Base-by-base conservation (phyloP, 2,888 invertebrate genomes). In the Serrognathus titanus region DNA sequence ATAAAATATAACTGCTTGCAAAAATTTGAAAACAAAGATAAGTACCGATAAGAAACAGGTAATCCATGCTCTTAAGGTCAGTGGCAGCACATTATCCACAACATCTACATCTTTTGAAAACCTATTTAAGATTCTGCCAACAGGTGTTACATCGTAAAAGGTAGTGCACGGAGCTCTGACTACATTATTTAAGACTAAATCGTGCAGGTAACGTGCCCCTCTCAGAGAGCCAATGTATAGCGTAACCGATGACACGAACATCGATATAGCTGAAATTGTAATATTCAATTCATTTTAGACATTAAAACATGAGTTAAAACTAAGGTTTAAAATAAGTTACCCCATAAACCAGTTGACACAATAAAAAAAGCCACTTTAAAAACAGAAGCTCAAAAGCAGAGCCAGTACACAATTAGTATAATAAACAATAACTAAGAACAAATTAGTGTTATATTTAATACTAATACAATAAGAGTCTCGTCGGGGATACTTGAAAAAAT, bases 81-180 rank as follows among this genome's bases (percentile, higher is more conserved):
- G 84, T 50, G 88, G 88, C 74, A 88, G 81, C 71, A 83, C 81
- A 75, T 85, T 86, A 81, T 89, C 88, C 77, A 88, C 78, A 70
- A 84, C 81, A 75, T 89, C 88, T 66, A 88, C 79, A 76, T 89
- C 88, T 82, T 88, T 88, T 75, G 85, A 84, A 82, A 88, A 88
- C 66, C 90, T 83, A 81, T 89, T 90, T 78, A 90, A 83, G 74
- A 90, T 83, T 74, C 91, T 82, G 75, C 91, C 90, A 63, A 86
- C 81, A 61, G 91, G 90, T 69, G 90, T 91, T 67, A 89, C 86
- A 79, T 91, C 90, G 82, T 87, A 90, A 82, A 89, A 90, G 73
- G 85, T 83, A 72, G 83, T 81, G 77, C 83, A 79, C 57, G 89
- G 87, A 67, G 85, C 84, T 73, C 83, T 82, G 70, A 91, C 78